These are phyloP conservation scores for Hipparchia sbordonii DNA, from an alignment of 2,888 invertebrate species.

Conservation along the genomic window DNA sequence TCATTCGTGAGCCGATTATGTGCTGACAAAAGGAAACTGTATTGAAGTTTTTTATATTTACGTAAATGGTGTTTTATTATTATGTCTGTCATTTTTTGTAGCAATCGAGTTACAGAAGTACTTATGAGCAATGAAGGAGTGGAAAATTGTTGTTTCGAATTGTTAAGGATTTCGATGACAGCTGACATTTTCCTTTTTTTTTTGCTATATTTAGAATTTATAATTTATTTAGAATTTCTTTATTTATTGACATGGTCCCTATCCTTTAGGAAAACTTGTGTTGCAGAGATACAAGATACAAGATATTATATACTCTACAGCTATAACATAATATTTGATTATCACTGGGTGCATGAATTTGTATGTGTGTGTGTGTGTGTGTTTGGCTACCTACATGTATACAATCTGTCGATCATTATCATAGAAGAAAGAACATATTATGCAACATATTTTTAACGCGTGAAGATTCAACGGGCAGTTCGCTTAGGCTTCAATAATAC, in stretches of 20 bases:
- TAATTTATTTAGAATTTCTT: too few relatives aligned
- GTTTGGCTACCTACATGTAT: too few relatives aligned
- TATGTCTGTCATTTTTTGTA: slow-evolving; percentile 42
- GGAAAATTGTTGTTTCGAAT: slow-evolving; percentile 24
- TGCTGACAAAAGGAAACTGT: slow-evolving; percentile 60
- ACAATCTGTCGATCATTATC: too few relatives aligned
- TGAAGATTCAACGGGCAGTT: not conserved
- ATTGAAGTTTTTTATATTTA: slow-evolving; percentile 53
- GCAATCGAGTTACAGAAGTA: slow-evolving; percentile 41
- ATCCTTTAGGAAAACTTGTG: too few relatives aligned
- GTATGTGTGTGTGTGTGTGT: too few relatives aligned
- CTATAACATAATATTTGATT: too few relatives aligned
- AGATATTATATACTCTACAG: too few relatives aligned
- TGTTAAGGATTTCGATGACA: not conserved
- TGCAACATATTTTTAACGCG: not conserved
- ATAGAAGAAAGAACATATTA: not conserved
- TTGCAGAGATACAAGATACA: too few relatives aligned
- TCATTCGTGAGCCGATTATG: slow-evolving; percentile 50
- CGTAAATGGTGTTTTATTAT: slow-evolving; percentile 54
- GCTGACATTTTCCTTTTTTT: too few relatives aligned
- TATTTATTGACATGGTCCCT: too few relatives aligned
- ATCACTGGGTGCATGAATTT: too few relatives aligned
- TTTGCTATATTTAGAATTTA: too few relatives aligned
- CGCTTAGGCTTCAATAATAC: slow-evolving; percentile 24
- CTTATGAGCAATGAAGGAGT: slow-evolving; percentile 30